Evolutionary conservation across 2,888 invertebrate species (phyloP).

Genomic region (Stenurella melanura): DNA sequence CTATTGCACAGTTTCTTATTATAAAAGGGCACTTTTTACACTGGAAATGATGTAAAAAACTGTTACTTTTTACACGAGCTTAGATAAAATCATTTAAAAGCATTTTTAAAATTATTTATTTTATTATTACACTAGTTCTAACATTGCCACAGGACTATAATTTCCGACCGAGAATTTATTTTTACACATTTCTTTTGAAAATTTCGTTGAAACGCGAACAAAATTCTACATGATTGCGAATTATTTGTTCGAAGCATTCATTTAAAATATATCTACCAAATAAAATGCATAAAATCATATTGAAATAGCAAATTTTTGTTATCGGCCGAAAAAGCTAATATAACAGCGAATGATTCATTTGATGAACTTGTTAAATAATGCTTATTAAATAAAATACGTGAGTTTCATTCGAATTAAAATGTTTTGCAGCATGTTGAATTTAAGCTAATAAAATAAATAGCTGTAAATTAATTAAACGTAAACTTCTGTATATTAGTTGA

Average conservation of each 20-base stretch:
- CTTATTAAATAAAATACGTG: neutral
- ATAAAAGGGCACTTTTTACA: too few species aligned
- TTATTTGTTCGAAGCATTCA: neutral
- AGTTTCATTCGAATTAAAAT: neutral
- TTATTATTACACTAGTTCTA: too few species aligned
- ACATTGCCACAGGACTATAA: too few species aligned
- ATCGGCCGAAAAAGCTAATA: neutral
- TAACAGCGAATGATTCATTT: neutral
- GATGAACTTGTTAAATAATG: neutral
- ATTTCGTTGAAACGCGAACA: too few species aligned
- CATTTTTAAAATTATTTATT: too few species aligned
- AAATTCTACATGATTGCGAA: neutral
- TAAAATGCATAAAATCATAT: neutral
- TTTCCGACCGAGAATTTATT: too few species aligned
- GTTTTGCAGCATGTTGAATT: too few species aligned
- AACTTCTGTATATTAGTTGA: neutral
- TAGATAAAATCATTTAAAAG: too few species aligned
- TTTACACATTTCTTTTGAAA: too few species aligned
- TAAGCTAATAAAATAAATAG: neutral
- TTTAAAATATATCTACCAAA: neutral
- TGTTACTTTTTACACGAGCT: too few species aligned
- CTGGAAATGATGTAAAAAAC: too few species aligned
- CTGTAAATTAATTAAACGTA: neutral
- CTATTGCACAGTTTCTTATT: too few species aligned
- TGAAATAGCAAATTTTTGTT: neutral